Percentiles rank a stretch among this genome's conserved stretches.
Evolutionary conservation across 2,113 vertebrate species (phyloP).

Genomic region (Calidris pygmaea): DNA sequence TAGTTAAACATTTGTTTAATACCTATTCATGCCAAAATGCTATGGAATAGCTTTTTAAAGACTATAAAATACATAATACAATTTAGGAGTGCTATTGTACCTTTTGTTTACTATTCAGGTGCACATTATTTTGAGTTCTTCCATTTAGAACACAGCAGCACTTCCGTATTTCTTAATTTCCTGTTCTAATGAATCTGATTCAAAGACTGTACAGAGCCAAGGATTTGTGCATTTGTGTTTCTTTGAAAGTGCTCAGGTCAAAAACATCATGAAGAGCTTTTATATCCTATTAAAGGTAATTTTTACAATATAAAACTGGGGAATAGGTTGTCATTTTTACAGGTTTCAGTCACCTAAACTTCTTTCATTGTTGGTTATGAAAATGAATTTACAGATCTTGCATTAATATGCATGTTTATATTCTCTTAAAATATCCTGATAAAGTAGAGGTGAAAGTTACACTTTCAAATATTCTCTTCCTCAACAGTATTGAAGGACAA

Average conservation of each 20-base stretch:
- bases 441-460: not conserved
- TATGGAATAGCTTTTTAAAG: slow-evolving; percentile 5
- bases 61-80: not conserved
- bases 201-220: not conserved
- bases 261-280: not conserved
- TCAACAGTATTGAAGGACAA: not conserved
- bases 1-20: slow-evolving; percentile 12
- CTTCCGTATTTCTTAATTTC: not conserved
- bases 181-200: not conserved
- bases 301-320: not conserved
- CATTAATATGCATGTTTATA: not conserved
- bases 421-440: not conserved
- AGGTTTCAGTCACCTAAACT: not conserved
- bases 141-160: not conserved
- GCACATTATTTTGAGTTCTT: not conserved
- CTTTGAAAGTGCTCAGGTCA: not conserved
- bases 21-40: not conserved
- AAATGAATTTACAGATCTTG: not conserved
- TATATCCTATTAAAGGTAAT: not conserved
- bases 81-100: not conserved
- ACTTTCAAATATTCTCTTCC: not conserved
- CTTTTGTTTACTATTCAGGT: not conserved
- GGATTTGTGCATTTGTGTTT: not conserved
- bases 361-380: not conserved
- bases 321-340: not conserved